Base-by-base conservation (phyloP, 2,113 vertebrate genomes). In the Syngnathus floridae region DNA sequence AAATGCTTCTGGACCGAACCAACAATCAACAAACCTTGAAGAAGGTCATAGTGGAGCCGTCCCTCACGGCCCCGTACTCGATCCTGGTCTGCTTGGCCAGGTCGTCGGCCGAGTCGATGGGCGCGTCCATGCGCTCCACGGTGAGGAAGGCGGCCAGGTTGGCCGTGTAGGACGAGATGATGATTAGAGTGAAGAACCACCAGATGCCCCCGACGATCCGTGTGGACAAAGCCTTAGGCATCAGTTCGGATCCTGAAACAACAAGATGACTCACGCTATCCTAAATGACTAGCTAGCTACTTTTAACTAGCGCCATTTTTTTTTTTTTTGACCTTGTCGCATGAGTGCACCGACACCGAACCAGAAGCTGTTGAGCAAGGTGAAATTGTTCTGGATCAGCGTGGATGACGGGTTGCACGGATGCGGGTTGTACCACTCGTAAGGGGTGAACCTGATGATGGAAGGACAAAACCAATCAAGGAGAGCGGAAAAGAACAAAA, bases 111-210 rank as follows among this genome's bases (percentile, higher is more conserved):
- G 96, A 98, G 79, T 94, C 94, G 12, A 99, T 98, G 74, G 97
- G 96, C 0, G 96, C 95, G 21, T 99, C 97, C 96, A 98, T 98
- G 76, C 97, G 90, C 79, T 98, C 97, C 77, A 99, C 97, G 0
- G 97, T 99, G 73, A 99, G 91, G 89, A 99, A 98, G 78, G 97
- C 97, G 52, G 97, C 97, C 88, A 99, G 83, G 88, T 98, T 99
- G 83, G 97, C 97, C 78, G 97, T 99, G 78, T 99, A 99, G 76
- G 97, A 99, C 65, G 97, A 98, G 85, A 98, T 96, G 91, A 98
- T 95, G 90, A 99, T 97, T 77, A 98, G 86, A 71, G 96, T 98
- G 82, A 99, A 99, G 89, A 98, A 99, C 96, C 97, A 98, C 97
- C 97, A 99, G 88, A 98, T 98, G 67, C 95, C 97, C 71, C 95